Base-by-base conservation (phyloP, 2,888 invertebrate genomes). In the Mellilla xanthometata region DNA sequence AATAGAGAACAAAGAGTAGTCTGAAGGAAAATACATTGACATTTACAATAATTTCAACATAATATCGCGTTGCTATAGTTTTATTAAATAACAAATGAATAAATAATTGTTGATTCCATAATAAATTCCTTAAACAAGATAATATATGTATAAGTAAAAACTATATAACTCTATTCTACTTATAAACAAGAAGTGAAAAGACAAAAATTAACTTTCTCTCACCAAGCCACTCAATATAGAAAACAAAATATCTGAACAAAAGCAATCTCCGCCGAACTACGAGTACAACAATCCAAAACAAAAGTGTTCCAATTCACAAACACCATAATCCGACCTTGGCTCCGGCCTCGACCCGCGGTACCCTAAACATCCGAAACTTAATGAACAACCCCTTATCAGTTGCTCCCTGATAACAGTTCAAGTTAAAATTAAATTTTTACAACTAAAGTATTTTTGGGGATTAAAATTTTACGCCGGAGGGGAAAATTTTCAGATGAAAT, bases 331-430 rank as follows among this genome's bases (percentile, higher is more conserved):
- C 9, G 11, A 28, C 12, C 23, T 22, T 15, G 15, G 13, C 9
- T n/a, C 8, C 24, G 8, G 5, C 36, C 2, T 5, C 23, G 19
- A 9, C 9, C 12, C 12, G 9, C 29, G 31, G 36, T 27, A 3
- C 47, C 40, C 41, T 24, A 33, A 49, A 49, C 38, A 32, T 35
- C 45, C 42, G 19, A 45, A 48, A 57, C 47, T 57, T 57, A 55
- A 58, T 58, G 55, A 55, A 56, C 33, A 35, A 28, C 26, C 38
- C n/a, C 44, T 58, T 55, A 58, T 57, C 57, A 58, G 57, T 46
- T 24, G 31, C 31, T 12, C 10, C 5, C 19, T 38, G 57, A 57
- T 57, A 55, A 57, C 47, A 49, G 49, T 33, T 15, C 40, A 44
- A 41, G 44, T 49, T 49, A 19, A 41, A 49, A 49, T 49, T 45